Evolutionary conservation across 2,113 vertebrate genomes (phyloP).

Genomic region (Haliaeetus leucogaster): DNA sequence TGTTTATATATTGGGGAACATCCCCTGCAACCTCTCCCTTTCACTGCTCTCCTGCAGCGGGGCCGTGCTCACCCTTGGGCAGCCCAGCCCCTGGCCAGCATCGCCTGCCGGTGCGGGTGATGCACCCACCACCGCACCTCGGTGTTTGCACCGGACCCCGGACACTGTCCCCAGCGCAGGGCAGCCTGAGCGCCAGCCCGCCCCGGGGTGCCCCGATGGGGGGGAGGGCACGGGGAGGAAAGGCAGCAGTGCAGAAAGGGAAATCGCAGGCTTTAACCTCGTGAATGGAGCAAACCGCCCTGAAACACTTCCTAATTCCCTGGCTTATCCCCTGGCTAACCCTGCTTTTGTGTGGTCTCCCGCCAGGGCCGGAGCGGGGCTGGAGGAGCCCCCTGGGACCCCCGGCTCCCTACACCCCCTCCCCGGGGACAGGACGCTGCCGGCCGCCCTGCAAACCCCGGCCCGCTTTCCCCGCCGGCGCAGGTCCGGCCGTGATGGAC

Average conservation of each 20-base stretch:
- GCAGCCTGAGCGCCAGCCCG: accelerated
- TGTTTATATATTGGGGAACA: neutral
- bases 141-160: accelerated
- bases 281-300: neutral
- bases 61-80: accelerated
- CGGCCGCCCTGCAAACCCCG: neutral
- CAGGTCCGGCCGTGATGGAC: accelerated
- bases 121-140: accelerated
- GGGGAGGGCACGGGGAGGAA: neutral
- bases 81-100: neutral
- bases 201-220: neutral
- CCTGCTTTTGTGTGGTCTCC: neutral
- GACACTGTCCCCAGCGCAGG: neutral
- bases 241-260: neutral
- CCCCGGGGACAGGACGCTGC: neutral
- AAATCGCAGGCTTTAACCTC: neutral
- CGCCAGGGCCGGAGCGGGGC: accelerated
- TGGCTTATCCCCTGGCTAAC: neutral
- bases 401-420: neutral
- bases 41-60: neutral
- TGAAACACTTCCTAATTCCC: neutral
- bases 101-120: accelerated
- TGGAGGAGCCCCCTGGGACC: neutral
- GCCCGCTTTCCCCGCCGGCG: neutral
- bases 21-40: neutral